Conservation (phyloP, 2,113 vertebrate genomes). For the Trinectes maculatus region DNA sequence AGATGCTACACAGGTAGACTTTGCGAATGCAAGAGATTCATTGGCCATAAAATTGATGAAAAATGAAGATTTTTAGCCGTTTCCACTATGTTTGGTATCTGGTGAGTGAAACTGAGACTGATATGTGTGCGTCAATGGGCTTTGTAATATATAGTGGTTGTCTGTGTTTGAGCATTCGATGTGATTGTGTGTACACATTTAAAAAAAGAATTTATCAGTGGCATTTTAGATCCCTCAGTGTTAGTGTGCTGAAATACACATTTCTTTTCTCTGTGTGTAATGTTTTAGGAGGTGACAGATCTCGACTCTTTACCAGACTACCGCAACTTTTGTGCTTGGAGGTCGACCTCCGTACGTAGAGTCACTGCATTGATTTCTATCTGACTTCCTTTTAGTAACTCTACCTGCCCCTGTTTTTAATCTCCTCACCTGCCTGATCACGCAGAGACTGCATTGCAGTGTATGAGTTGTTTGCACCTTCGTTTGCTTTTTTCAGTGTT, state of each 20-base stretch:
- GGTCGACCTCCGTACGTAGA: constrained; percentile 77
- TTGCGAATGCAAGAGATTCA: constrained; percentile 10
- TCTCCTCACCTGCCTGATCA: constrained; percentile 28
- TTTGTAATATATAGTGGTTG: constrained; percentile 14
- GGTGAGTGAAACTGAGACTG: constrained; percentile 79
- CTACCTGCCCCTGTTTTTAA: constrained; percentile 8
- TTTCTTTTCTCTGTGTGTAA: constrained; percentile 57
- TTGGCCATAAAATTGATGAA: neutral
- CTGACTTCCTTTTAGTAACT: constrained; percentile 52
- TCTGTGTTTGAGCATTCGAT: constrained; percentile 2
- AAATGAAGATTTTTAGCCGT: constrained; percentile 88
- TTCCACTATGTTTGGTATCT: constrained; percentile 91
- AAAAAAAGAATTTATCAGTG: neutral
- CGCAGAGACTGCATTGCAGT: constrained; percentile 52
- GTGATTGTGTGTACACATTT: neutral
- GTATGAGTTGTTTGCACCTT: constrained; percentile 44
- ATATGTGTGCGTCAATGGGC: neutral
- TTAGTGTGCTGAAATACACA: constrained; percentile 28
- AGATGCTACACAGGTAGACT: constrained; percentile 49
- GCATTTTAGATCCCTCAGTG: neutral
- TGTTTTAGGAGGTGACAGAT: constrained; percentile 74
- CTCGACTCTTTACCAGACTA: constrained; percentile 65
- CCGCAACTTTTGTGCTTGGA: constrained; percentile 79
- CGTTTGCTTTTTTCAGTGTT: constrained; percentile 16
- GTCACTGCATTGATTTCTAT: constrained; percentile 56